These are phyloP conservation scores for Syrrhaptes paradoxus DNA, from an alignment of 2,113 vertebrate species.

Conservation along the genomic window DNA sequence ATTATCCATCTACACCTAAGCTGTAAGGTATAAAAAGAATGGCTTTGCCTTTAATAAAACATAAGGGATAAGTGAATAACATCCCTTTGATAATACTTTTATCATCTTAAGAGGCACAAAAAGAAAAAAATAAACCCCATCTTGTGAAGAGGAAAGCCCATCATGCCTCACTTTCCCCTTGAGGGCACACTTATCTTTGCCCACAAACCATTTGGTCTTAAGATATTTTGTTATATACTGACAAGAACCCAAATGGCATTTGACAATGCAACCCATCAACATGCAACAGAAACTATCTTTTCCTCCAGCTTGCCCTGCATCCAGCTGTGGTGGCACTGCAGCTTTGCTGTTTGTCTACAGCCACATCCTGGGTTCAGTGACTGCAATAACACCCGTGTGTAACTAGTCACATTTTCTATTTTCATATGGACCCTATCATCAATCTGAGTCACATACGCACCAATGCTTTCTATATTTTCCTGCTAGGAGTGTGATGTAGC, in stretches of 20 bases:
- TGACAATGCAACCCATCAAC: conserved; percentile 22
- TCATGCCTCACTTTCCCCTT: background rate
- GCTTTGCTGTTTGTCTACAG: background rate
- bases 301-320: background rate
- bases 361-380: background rate
- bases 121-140: background rate
- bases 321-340: background rate
- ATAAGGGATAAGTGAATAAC: background rate
- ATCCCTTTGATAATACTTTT: background rate
- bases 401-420: background rate
- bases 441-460: background rate
- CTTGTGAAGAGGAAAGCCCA: background rate
- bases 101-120: background rate
- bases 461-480: accelerated
- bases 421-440: background rate
- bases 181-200: conserved; percentile 30
- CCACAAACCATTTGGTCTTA: background rate
- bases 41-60: background rate
- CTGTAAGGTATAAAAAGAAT: background rate
- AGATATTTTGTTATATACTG: background rate
- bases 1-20: background rate
- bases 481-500: background rate
- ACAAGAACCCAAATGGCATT: conserved; percentile 25
- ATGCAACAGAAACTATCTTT: background rate
- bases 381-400: background rate